A percentile compares a stretch with the other conserved stretches of the same genome.
Conservation (phyloP, 2,888 invertebrate species). For the Xestia xanthographa region DNA sequence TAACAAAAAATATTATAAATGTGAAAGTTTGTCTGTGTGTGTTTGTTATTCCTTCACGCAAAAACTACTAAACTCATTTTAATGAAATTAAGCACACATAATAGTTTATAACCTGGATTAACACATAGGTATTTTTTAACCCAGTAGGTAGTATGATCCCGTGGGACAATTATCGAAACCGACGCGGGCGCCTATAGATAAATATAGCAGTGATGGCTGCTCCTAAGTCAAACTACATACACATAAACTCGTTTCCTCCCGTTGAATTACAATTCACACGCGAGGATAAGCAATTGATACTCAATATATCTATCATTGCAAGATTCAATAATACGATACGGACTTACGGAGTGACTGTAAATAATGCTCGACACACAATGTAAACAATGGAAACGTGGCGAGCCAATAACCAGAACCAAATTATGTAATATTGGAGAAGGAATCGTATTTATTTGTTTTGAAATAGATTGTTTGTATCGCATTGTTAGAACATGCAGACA, state of each 20-base stretch:
- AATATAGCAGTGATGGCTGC: conserved; percentile 1
- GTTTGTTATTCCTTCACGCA: no score
- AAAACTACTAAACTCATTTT: no score
- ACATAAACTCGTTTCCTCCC: conserved; percentile 42
- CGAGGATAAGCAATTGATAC: conserved; percentile 52
- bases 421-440: conserved; percentile 75
- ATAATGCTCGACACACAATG: conserved; percentile 74
- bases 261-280: conserved; percentile 47
- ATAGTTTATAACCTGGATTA: no score
- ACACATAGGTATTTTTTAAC: no score
- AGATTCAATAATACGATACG: conserved; percentile 75
- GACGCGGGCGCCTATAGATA: no score
- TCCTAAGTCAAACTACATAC: conserved; percentile 12
- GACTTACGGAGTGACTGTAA: conserved; percentile 74
- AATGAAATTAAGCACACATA: no score
- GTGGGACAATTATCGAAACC: no score
- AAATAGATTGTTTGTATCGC: conserved; percentile 65
- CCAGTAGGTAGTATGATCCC: no score
- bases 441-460: conserved; percentile 69
- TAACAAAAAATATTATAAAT: no score
- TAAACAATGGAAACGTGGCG: conserved; percentile 71
- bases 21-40: no score
- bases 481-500: conserved; percentile 66
- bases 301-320: conserved; percentile 46
- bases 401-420: conserved; percentile 75